phyloP scores from a whole-genome alignment of 1,140 invertebrate genomes.

The Drosophila lini region DNA sequence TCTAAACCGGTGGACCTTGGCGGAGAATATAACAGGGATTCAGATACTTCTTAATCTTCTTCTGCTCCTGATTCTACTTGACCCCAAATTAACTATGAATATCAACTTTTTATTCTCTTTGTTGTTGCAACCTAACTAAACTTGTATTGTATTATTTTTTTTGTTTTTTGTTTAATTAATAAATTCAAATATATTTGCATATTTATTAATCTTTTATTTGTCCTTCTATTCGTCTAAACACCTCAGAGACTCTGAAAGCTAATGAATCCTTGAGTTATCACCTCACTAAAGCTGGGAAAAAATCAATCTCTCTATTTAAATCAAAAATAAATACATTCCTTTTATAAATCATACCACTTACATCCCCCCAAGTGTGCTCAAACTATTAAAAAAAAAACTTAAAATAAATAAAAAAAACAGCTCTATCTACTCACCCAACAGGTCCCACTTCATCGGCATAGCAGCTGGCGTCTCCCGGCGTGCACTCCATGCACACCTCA shows the following conservation, averaged over 20 bases:
- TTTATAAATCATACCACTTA: not conserved
- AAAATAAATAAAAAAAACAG: not conserved
- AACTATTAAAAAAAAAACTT: not conserved
- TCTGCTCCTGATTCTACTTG: not conserved
- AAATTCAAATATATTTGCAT: not conserved
- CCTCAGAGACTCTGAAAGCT: not conserved
- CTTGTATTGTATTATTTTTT: not conserved
- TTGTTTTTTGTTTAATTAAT: not conserved
- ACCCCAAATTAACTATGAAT: not conserved
- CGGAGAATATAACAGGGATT: too few relatives aligned
- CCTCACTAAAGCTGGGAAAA: too few relatives aligned
- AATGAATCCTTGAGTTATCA: not conserved
- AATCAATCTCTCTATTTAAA: too few relatives aligned
- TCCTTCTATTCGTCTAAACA: not conserved
- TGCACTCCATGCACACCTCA: conserved; percentile 93
- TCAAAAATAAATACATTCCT: too few relatives aligned
- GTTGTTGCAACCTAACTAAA: not conserved
- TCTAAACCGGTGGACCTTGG: too few relatives aligned
- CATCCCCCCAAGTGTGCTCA: not conserved
- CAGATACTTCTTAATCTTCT: too few relatives aligned
- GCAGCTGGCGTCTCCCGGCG: conserved; percentile 91
- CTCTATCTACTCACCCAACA: conserved; percentile 88
- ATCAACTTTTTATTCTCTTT: not conserved
- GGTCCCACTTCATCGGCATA: conserved; percentile 93
- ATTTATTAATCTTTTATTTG: not conserved